Percentiles rank a stretch among this genome's conserved stretches.
phyloP scores from a whole-genome alignment of 1,140 invertebrate genomes.

The Penaeus chinensis region DNA sequence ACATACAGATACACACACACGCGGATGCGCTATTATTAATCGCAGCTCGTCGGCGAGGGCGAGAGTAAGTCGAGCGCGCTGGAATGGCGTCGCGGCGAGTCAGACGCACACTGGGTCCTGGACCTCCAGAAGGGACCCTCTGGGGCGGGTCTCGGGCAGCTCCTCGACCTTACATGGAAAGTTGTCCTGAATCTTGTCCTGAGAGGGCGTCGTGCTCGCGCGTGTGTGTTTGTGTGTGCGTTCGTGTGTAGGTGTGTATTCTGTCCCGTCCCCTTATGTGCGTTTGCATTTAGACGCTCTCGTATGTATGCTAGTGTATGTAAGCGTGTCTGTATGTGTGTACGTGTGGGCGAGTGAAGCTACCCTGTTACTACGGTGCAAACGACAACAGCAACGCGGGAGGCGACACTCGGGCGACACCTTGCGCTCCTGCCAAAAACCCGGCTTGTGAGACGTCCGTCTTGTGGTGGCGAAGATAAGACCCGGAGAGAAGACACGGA shows the following conservation, averaged over 20 bases:
- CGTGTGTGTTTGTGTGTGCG: background rate
- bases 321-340: conserved; percentile 2
- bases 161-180: conserved; percentile 18
- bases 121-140: too few species aligned
- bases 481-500: too few species aligned
- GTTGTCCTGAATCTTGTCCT: conserved; percentile 7
- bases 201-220: background rate
- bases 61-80: too few species aligned
- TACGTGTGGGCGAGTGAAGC: background rate
- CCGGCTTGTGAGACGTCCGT: background rate
- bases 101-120: too few species aligned
- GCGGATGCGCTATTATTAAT: background rate
- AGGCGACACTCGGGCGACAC: background rate
- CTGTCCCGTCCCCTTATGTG: too few species aligned
- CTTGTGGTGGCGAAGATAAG: conserved; percentile 1
- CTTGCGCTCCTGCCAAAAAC: too few species aligned
- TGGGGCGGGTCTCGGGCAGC: background rate
- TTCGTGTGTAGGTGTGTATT: background rate
- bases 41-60: too few species aligned
- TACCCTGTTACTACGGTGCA: background rate
- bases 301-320: background rate
- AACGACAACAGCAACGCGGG: background rate
- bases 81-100: too few species aligned
- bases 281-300: too few species aligned
- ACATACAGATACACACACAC: background rate